phyloP scores from a whole-genome alignment of 2,797 vertebrate genomes.

The Malurus splendens region DNA sequence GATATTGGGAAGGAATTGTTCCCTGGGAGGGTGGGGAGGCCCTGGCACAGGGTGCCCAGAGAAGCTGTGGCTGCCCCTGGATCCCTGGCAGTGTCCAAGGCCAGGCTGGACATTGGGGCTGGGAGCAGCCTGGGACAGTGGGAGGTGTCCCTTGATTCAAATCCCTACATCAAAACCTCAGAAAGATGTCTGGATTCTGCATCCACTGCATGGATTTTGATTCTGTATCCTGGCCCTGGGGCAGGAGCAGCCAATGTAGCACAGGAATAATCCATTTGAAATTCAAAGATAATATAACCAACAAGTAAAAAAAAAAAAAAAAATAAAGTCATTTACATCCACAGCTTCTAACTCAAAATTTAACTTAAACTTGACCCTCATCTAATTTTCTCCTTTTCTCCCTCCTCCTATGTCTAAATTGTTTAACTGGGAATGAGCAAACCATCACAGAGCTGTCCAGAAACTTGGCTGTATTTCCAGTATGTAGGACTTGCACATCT shows the following conservation, averaged over 20 bases:
- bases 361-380: not conserved
- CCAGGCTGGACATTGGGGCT: not conserved
- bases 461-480: not conserved
- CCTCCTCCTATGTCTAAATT: not conserved
- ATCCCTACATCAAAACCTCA: not conserved
- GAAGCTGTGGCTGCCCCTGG: not conserved
- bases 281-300: not conserved
- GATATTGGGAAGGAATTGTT: not conserved
- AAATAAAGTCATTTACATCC: not conserved
- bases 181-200: not conserved
- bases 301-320: not conserved
- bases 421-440: not conserved
- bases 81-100: not conserved
- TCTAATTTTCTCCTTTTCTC: not conserved
- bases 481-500: not conserved
- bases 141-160: not conserved
- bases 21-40: not conserved
- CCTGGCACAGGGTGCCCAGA: not conserved
- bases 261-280: not conserved
- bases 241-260: not conserved
- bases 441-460: not conserved
- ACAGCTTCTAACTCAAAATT: not conserved
- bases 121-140: not conserved
- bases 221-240: not conserved
- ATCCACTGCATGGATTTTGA: not conserved